phyloP scores from a whole-genome alignment of 1,140 invertebrate genomes.

The Rhynchophorus ferrugineus region DNA sequence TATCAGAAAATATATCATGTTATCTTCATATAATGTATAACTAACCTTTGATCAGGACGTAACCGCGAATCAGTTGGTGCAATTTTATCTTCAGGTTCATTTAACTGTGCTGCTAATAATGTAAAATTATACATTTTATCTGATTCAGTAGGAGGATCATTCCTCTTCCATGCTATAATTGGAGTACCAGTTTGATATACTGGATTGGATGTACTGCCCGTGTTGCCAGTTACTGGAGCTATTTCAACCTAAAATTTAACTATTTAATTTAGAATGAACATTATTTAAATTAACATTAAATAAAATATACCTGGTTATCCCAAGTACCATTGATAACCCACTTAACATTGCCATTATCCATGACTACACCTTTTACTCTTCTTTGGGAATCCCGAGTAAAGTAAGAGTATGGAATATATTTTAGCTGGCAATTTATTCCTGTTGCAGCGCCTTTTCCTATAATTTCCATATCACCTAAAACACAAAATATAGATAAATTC shows the following conservation, averaged over 20 bases:
- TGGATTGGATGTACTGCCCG: constrained; percentile 67
- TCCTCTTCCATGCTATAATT: constrained; percentile 78
- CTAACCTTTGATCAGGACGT: constrained; percentile 43
- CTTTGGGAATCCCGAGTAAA: constrained; percentile 91
- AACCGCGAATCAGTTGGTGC: constrained; percentile 93
- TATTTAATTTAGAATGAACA: background rate
- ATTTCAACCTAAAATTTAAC: constrained; percentile 54
- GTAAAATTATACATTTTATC: constrained; percentile 89
- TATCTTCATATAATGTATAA: background rate
- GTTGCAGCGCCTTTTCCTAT: constrained; percentile 60
- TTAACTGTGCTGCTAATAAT: constrained; percentile 88
- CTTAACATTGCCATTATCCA: constrained; percentile 58
- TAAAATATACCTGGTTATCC: constrained; percentile 72
- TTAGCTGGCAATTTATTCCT: constrained; percentile 91
- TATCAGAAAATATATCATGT: too few relatives aligned
- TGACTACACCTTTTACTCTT: constrained; percentile 74
- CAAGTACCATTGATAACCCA: constrained; percentile 54
- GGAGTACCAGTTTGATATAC: constrained; percentile 86
- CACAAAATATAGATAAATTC: constrained; percentile 1
- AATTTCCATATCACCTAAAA: constrained; percentile 84
- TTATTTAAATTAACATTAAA: background rate
- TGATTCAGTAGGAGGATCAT: constrained; percentile 61
- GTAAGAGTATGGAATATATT: constrained; percentile 96
- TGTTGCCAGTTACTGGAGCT: constrained; percentile 75
- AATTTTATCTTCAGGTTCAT: constrained; percentile 86